Conservation (phyloP, 2,888 invertebrate genomes). For the Alloplasta piceator region DNA sequence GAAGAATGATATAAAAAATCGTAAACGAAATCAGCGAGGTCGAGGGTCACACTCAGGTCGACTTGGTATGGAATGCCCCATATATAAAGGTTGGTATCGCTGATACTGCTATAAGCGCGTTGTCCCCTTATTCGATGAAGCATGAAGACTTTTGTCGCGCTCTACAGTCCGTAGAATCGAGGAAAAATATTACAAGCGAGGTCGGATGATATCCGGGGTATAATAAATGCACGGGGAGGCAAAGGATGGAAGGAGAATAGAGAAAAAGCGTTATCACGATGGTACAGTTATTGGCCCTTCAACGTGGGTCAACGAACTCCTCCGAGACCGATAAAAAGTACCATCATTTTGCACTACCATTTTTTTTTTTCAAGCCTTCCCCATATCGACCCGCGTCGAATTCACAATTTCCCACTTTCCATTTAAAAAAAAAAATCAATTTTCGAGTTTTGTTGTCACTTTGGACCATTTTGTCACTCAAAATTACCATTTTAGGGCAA, state of each 20-base stretch:
- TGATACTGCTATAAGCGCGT: conserved; percentile 12
- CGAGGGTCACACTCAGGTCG: no score
- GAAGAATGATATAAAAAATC: no score
- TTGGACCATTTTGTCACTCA: no score
- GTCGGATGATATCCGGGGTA: conserved; percentile 23
- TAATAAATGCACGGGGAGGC: conserved; percentile 10
- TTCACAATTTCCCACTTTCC: no score
- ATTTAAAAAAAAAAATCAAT: no score
- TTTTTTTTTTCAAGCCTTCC: not conserved
- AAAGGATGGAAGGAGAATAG: conserved; percentile 24
- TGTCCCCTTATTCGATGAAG: conserved; percentile 52
- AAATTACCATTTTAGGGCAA: no score
- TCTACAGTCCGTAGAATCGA: conserved; percentile 38
- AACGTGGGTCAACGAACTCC: conserved; percentile 29
- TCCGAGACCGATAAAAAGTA: conserved; percentile 8
- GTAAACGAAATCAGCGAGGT: no score
- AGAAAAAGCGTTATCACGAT: conserved; percentile 15
- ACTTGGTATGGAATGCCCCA: no score
- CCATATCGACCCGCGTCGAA: no score
- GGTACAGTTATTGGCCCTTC: conserved; percentile 49
- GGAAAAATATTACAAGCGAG: conserved; percentile 37
- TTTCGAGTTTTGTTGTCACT: no score
- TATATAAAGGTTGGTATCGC: not conserved
- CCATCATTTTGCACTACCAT: not conserved
- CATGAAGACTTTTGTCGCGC: conserved; percentile 39